Percentiles rank a stretch among this genome's conserved stretches.
These are phyloP conservation scores for Phaedon cochleariae DNA, from an alignment of 2,888 invertebrate species.

Conservation along the genomic window DNA sequence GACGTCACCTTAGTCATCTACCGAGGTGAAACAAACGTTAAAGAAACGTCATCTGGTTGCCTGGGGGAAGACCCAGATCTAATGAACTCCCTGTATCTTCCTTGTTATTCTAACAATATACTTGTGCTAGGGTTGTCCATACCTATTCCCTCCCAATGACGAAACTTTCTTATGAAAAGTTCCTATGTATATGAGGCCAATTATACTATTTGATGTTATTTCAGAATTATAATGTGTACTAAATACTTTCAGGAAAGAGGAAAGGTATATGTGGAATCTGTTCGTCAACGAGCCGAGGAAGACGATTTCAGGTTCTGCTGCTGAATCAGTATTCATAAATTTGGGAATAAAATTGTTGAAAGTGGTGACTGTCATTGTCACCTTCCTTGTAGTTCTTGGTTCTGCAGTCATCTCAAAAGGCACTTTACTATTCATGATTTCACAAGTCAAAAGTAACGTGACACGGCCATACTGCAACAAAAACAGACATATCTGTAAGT, in stretches of 20 bases:
- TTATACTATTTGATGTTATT: too few relatives aligned
- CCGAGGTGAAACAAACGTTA: too few relatives aligned
- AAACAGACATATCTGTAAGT: conserved; percentile 60
- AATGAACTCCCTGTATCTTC: too few relatives aligned
- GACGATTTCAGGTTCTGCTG: conserved; percentile 74
- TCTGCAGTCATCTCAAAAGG: conserved; percentile 79
- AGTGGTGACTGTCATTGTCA: conserved; percentile 72
- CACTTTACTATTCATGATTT: conserved; percentile 76
- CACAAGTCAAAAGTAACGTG: conserved; percentile 69
- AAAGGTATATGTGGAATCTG: conserved; percentile 71
- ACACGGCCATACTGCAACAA: conserved; percentile 70
- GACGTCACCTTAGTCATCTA: too few relatives aligned
- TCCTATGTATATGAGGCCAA: too few relatives aligned
- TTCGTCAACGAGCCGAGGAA: conserved; percentile 78
- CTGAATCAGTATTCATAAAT: conserved; percentile 70
- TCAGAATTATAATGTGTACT: too few relatives aligned
- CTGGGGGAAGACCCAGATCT: too few relatives aligned
- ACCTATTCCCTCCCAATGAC: too few relatives aligned
- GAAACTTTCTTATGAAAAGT: too few relatives aligned
- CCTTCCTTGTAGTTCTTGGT: conserved; percentile 73
- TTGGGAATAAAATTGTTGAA: conserved; percentile 71
- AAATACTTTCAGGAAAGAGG: conserved; percentile 36
- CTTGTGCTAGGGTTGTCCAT: too few relatives aligned
- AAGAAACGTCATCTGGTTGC: too few relatives aligned
- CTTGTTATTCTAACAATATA: too few relatives aligned